Evolutionary conservation across 92 coral and sea anemone species (phyloP).

Genomic region (Heteractis magnifica): DNA sequence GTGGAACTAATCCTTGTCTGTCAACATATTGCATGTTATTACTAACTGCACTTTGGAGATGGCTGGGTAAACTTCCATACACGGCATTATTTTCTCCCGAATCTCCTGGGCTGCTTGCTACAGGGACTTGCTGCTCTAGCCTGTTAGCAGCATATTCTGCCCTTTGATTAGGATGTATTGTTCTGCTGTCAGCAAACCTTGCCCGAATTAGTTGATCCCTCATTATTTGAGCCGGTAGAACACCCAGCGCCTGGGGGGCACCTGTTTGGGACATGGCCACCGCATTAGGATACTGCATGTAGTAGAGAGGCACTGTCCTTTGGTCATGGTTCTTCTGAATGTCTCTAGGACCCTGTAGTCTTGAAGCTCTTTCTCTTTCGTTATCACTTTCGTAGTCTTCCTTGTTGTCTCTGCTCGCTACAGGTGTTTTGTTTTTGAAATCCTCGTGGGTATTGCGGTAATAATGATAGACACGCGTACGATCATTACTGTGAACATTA

Average conservation of each 20-base stretch:
- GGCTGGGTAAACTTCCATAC: slow-evolving; percentile 40
- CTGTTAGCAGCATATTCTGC: slow-evolving; percentile 60
- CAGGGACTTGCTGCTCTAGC: slow-evolving; percentile 90
- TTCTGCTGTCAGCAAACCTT: slow-evolving; percentile 26
- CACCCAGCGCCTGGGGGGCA: slow-evolving; percentile 28
- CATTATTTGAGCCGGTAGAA: slow-evolving; percentile 15
- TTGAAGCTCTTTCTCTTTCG: slow-evolving; percentile 52
- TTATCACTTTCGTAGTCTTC: slow-evolving; percentile 55
- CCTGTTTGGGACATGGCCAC: slow-evolving; percentile 44
- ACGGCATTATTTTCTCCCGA: slow-evolving; percentile 41
- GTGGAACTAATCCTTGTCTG: slow-evolving; percentile 58
- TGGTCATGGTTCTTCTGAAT: slow-evolving; percentile 35
- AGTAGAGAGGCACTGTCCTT: slow-evolving; percentile 52
- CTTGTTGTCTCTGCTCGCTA: slow-evolving; percentile 21
- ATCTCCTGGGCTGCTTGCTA: slow-evolving; percentile 68
- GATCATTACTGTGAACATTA: slow-evolving; percentile 21
- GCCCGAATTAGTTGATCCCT: slow-evolving; percentile 29
- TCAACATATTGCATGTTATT: slow-evolving; percentile 71
- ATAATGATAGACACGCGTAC: slow-evolving; percentile 58
- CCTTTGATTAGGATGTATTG: slow-evolving; percentile 34
- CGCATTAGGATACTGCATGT: slow-evolving; percentile 55
- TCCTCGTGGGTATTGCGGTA: slow-evolving; percentile 63
- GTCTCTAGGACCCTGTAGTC: slow-evolving; percentile 25
- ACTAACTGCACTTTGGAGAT: slow-evolving; percentile 29
- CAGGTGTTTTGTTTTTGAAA: slow-evolving; percentile 24